Base-by-base conservation (phyloP, 2,113 vertebrate genomes). In the Istiophorus platypterus region DNA sequence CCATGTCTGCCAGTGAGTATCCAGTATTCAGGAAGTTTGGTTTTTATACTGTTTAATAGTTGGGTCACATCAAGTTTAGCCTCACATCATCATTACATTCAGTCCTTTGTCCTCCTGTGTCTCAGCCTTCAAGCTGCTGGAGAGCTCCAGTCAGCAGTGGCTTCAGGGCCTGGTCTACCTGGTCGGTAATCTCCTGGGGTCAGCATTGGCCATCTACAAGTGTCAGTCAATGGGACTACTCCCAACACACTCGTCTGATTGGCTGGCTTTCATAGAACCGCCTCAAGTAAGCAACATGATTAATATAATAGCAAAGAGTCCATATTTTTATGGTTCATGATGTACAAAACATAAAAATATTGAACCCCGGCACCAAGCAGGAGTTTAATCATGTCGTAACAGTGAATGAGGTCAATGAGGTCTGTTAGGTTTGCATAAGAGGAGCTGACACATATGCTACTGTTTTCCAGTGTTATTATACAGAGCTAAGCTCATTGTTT, bases 161-260 rank as follows among this genome's bases (percentile, higher is more conserved):
- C 96, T 99, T 7, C 98, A 99, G 94, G 97, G 97, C 0, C 92
- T 99, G 8, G 97, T 99, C 20, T 99, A 99, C 88, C 95, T 99
- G 70, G 91, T 99, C 7, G 98, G 98, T 1, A 99, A 99, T n/a
- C 95, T 99, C 4, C 93, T 99, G 76, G 98, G 97, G 26, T 95
- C 98, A 20, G 97, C 97, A 0, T 74, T 99, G 91, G 98, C 97
- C 56, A 96, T 99, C 63, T 99, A 99, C 93, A 99, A 99, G 91
- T 99, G 98, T 92, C 98, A 99, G 91, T 98, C 98, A 1, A 99
- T 99, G 98, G 98, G 98, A 4, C 93, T 99, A 41, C 90, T 99
- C 41, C 98, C 98, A 3, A 99, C 98, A 0, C 98, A 99, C 74
- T 97, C 98, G 0, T 99, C 98, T 0, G 98, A 99, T 86, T 99